These are phyloP conservation scores for Hemibates koningsi DNA, from an alignment of 2,113 vertebrate genomes.

Conservation along the genomic window DNA sequence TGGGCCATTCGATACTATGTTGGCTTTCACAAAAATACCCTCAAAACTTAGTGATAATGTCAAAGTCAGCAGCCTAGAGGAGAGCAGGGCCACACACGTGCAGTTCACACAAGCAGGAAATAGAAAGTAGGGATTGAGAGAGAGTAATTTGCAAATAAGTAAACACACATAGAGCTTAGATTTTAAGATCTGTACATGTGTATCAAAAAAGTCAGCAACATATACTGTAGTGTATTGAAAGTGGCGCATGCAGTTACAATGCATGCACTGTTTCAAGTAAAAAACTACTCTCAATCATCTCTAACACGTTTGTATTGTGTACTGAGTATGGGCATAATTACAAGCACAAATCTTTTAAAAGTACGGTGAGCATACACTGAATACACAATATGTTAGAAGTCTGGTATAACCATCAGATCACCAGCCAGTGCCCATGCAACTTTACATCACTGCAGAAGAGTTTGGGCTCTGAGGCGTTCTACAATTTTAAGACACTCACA, in stretches of 20 bases:
- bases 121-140: background rate
- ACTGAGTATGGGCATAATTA: background rate
- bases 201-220: background rate
- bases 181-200: background rate
- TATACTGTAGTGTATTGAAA: background rate
- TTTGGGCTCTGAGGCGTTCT: background rate
- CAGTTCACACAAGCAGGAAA: background rate
- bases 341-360: background rate
- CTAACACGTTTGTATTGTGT: background rate
- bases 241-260: background rate
- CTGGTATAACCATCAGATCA: background rate
- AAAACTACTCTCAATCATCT: background rate
- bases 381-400: background rate
- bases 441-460: background rate
- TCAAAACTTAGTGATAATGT: background rate
- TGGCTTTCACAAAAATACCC: background rate
- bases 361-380: background rate
- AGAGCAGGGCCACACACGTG: background rate
- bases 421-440: background rate
- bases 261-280: background rate
- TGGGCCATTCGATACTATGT: background rate
- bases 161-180: background rate
- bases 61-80: background rate
- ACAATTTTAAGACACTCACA: background rate
- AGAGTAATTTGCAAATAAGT: background rate